These are phyloP conservation scores for Mycetomoellerius zeteki DNA, from an alignment of 1,140 invertebrate species.

Conservation along the genomic window DNA sequence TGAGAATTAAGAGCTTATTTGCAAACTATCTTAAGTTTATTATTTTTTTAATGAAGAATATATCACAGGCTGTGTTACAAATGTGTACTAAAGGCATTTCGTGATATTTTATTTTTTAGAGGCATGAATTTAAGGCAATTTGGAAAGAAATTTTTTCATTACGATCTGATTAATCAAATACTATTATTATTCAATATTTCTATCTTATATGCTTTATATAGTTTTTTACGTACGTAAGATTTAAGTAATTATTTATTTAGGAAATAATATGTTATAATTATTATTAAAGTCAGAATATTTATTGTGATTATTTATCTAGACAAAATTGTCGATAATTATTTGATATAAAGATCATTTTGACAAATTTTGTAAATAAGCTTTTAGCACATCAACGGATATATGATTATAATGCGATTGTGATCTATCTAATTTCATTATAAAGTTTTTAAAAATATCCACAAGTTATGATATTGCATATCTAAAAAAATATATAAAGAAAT, in stretches of 20 bases:
- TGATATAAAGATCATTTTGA: background rate
- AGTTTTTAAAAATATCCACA: background rate
- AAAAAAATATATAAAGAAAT: background rate
- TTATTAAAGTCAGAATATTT: background rate
- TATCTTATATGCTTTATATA: background rate
- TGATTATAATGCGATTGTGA: conserved; percentile 6
- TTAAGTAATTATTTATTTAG: background rate
- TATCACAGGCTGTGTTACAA: background rate
- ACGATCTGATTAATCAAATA: background rate
- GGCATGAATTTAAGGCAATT: background rate
- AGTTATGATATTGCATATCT: background rate
- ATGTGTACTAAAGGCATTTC: background rate
- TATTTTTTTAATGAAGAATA: background rate
- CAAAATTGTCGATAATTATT: background rate
- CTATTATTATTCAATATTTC: background rate
- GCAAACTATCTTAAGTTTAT: background rate
- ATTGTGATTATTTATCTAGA: background rate
- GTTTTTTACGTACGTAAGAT: background rate
- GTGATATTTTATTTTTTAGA: background rate
- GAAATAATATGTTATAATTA: background rate
- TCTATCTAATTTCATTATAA: background rate
- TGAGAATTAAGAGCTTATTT: background rate
- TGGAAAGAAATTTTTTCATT: background rate
- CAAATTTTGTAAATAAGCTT: background rate
- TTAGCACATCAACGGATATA: background rate